Percentiles rank a stretch among this genome's conserved stretches.
Evolutionary conservation across 2,888 invertebrate genomes (phyloP).

Genomic region (Aproaerema taeniolella): DNA sequence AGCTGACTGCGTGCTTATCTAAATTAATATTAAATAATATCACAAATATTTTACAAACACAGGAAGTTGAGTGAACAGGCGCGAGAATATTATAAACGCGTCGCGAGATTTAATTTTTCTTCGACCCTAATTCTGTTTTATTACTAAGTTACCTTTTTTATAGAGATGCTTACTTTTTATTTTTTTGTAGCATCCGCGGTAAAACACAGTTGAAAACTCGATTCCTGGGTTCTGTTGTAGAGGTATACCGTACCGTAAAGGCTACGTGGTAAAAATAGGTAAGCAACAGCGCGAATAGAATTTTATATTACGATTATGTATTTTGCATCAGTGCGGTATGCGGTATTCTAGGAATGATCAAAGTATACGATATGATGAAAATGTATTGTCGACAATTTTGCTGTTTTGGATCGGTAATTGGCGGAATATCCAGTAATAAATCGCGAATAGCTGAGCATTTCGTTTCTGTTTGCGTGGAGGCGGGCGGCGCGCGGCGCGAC

Average conservation of each 20-base stretch:
- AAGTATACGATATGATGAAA: too few relatives aligned
- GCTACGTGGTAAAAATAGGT: not conserved
- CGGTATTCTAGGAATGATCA: too few relatives aligned
- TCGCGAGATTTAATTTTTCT: constrained; percentile 32
- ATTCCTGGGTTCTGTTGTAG: constrained; percentile 2
- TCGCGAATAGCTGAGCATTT: constrained; percentile 45
- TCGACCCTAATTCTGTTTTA: constrained; percentile 33
- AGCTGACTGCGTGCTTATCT: too few relatives aligned
- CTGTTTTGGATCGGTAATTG: constrained; percentile 32
- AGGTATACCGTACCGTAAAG: not conserved
- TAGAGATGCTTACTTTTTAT: constrained; percentile 29
- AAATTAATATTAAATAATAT: too few relatives aligned
- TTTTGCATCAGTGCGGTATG: not conserved
- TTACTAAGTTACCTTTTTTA: constrained; percentile 34
- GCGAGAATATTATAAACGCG: too few relatives aligned
- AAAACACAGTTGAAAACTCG: not conserved
- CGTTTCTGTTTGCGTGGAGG: constrained; percentile 38
- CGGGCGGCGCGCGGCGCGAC: constrained; percentile 5
- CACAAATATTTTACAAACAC: too few relatives aligned
- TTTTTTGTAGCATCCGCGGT: constrained; percentile 25
- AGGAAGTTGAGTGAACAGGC: too few relatives aligned
- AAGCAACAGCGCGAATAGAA: not conserved
- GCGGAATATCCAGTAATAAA: constrained; percentile 44
- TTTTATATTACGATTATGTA: not conserved
- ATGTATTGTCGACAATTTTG: constrained; percentile 30